phyloP scores from a whole-genome alignment of 2,888 invertebrate species.

The Anticlea derivata region DNA sequence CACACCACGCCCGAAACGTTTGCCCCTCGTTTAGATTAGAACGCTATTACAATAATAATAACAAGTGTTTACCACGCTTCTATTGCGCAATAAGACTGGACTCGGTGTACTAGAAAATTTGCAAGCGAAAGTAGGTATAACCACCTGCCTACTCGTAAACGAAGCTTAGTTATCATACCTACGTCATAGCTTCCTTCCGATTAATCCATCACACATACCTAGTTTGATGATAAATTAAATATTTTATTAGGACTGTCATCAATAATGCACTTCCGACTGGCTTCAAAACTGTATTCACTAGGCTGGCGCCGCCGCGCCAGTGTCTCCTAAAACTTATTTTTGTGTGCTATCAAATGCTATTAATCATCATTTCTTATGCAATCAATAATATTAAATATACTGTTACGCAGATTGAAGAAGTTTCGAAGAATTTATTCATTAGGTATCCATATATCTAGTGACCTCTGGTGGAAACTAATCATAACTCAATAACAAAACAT shows the following conservation, averaged over 20 bases:
- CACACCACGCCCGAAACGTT: constrained; percentile 48
- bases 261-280: constrained; percentile 34
- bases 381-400: constrained; percentile 37
- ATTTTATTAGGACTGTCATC: constrained; percentile 28
- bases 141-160: constrained; percentile 38
- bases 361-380: constrained; percentile 37
- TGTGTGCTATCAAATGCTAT: constrained; percentile 16
- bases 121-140: constrained; percentile 66
- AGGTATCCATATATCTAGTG: constrained; percentile 30
- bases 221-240: constrained; percentile 24
- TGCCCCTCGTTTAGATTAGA: constrained; percentile 63
- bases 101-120: constrained; percentile 62
- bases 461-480: constrained; percentile 32
- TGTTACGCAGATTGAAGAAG: constrained; percentile 38
- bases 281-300: constrained; percentile 14
- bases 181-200: constrained; percentile 16
- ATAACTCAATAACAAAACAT: constrained; percentile 18
- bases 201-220: constrained; percentile 19
- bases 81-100: constrained; percentile 51
- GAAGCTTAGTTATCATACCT: constrained; percentile 16
- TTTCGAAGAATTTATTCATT: constrained; percentile 42
- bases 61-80: constrained; percentile 64
- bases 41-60: constrained; percentile 74
- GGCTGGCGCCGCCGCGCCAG: constrained; percentile 26
- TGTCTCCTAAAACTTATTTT: constrained; percentile 23